Percentiles rank a stretch among this genome's conserved stretches.
phyloP scores from a whole-genome alignment of 2,888 invertebrate species.

The Aplocera efformata region DNA sequence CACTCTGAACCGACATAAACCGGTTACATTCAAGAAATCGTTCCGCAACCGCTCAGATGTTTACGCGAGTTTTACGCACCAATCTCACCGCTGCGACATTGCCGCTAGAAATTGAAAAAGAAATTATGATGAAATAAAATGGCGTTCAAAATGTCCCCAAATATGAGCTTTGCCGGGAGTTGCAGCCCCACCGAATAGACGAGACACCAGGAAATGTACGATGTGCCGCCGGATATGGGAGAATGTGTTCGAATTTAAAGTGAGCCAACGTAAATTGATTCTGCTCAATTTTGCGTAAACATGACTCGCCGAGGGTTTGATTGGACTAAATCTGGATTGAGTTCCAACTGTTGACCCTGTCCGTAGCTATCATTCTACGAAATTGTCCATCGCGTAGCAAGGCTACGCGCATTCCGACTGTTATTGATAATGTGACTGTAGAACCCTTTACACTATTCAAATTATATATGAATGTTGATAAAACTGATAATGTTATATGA shows the following conservation, averaged over 20 bases:
- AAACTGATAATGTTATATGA: no score
- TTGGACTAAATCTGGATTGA: slow-evolving; percentile 46
- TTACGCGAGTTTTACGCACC: slow-evolving; percentile 76
- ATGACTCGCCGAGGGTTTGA: slow-evolving; percentile 46
- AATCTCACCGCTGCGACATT: slow-evolving; percentile 57
- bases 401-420: slow-evolving; percentile 16
- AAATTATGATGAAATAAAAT: slow-evolving; percentile 72
- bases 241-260: slow-evolving; percentile 62
- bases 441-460: no score
- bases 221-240: slow-evolving; percentile 54
- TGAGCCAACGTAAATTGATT: slow-evolving; percentile 56
- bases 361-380: slow-evolving; percentile 24
- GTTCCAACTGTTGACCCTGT: slow-evolving; percentile 34
- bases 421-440: not conserved
- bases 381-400: slow-evolving; percentile 23
- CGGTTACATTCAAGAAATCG: slow-evolving; percentile 67
- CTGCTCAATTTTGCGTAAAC: slow-evolving; percentile 52
- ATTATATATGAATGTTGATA: no score
- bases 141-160: slow-evolving; percentile 39
- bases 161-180: slow-evolving; percentile 20
- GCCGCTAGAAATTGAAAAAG: slow-evolving; percentile 72
- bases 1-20: slow-evolving; percentile 68
- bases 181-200: slow-evolving; percentile 40
- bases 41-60: slow-evolving; percentile 68
- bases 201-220: slow-evolving; percentile 57